phyloP scores from a whole-genome alignment of 2,113 vertebrate genomes.

The Salvelinus sp. region DNA sequence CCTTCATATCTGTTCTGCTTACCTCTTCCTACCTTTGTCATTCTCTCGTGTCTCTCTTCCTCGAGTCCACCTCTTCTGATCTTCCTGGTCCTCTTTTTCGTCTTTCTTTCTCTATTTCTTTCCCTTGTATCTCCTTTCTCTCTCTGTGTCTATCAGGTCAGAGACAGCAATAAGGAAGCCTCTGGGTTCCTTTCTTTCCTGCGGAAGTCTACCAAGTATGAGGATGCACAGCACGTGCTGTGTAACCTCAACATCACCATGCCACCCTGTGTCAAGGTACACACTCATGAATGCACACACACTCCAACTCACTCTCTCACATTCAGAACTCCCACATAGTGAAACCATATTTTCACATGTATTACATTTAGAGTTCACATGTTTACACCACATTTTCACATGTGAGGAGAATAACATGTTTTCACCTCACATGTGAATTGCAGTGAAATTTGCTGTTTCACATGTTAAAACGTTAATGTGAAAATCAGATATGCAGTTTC shows the following conservation, averaged over 20 bases:
- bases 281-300: not conserved
- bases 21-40: slow-evolving; percentile 4
- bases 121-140: slow-evolving; percentile 15
- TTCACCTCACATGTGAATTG: not conserved
- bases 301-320: not conserved
- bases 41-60: not conserved
- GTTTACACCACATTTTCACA: too few species aligned
- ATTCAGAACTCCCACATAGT: not conserved
- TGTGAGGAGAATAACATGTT: too few species aligned
- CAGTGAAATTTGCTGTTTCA: too few species aligned
- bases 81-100: not conserved
- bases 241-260: slow-evolving; percentile 96
- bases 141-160: slow-evolving; percentile 74
- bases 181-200: slow-evolving; percentile 90
- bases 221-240: slow-evolving; percentile 90
- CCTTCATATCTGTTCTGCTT: not conserved
- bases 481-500: too few species aligned
- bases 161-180: slow-evolving; percentile 90
- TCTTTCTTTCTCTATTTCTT: not conserved
- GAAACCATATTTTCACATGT: too few species aligned
- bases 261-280: slow-evolving; percentile 92
- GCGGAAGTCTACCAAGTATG: slow-evolving; percentile 94
- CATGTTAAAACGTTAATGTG: too few species aligned
- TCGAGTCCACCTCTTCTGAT: not conserved
- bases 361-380: too few species aligned